phyloP scores from a whole-genome alignment of 1,140 invertebrate species.

The Platyura marginata region DNA sequence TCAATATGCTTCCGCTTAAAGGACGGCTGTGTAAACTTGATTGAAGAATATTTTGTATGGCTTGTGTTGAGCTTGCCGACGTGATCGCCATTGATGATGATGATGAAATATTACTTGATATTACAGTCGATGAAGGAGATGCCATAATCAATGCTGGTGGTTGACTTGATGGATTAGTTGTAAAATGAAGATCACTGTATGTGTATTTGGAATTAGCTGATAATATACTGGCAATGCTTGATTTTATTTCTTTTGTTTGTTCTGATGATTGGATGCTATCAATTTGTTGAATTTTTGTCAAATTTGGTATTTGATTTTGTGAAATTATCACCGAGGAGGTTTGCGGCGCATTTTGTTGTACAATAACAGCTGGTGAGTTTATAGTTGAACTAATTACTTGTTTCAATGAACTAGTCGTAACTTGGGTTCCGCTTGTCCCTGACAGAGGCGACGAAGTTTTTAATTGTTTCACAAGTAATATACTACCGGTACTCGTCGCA shows the following conservation, averaged over 20 bases:
- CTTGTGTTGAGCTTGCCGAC: background rate
- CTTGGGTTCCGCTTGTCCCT: background rate
- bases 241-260: background rate
- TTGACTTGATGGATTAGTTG: constrained; percentile 20
- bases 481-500: background rate
- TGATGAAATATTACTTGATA: constrained; percentile 2
- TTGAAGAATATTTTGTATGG: constrained; percentile 1
- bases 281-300: background rate
- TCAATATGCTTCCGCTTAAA: constrained; percentile 1
- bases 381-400: constrained; percentile 1
- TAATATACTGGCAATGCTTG: background rate
- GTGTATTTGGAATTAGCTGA: background rate
- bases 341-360: background rate
- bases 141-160: constrained; percentile 31
- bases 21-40: background rate
- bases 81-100: background rate
- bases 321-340: background rate
- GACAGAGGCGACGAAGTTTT: background rate
- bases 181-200: background rate
- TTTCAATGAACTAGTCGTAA: background rate
- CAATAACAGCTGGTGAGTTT: background rate
- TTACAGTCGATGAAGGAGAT: constrained; percentile 20
- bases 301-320: background rate
- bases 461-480: constrained; percentile 3
- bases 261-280: background rate